Percentiles rank a stretch among this genome's conserved stretches.
phyloP scores from a whole-genome alignment of 2,888 invertebrate species.

The Priocnemis perturbator region DNA sequence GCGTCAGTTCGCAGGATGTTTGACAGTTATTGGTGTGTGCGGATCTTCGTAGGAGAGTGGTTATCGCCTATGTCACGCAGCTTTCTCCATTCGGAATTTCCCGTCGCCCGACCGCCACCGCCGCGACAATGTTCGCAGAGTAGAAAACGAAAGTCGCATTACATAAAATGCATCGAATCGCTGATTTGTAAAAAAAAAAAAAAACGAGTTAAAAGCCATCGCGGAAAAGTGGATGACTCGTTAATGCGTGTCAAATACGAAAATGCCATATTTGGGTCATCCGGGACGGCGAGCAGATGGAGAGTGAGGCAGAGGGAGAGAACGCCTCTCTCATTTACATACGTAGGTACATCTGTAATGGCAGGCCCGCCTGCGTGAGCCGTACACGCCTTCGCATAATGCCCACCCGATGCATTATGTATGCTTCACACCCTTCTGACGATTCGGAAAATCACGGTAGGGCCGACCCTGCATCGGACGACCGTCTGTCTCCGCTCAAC shows the following conservation, averaged over 20 bases:
- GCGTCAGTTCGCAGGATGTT: constrained; percentile 26
- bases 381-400: constrained; percentile 63
- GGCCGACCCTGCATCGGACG: constrained; percentile 23
- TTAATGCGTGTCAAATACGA: constrained; percentile 23
- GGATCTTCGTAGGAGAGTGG: constrained; percentile 28
- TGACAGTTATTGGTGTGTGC: constrained; percentile 39
- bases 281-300: background rate
- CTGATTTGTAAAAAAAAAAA: no score
- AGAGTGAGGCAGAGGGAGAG: constrained; percentile 8
- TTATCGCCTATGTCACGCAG: constrained; percentile 32
- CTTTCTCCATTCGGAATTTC: constrained; percentile 15
- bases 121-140: constrained; percentile 20
- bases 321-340: constrained; percentile 50
- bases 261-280: constrained; percentile 62
- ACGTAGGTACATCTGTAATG: constrained; percentile 61
- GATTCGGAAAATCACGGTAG: constrained; percentile 61
- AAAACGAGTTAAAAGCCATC: no score
- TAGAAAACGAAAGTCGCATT: no score
- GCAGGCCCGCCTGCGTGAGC: constrained; percentile 40
- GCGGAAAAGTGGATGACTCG: constrained; percentile 18
- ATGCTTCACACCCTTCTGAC: constrained; percentile 63
- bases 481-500: background rate
- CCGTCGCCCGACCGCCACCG: constrained; percentile 24
- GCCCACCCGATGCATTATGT: constrained; percentile 60
- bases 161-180: no score